Percentiles rank a stretch among this genome's conserved stretches.
These are phyloP conservation scores for Nibea coibor DNA, from an alignment of 2,113 vertebrate species.

Conservation along the genomic window DNA sequence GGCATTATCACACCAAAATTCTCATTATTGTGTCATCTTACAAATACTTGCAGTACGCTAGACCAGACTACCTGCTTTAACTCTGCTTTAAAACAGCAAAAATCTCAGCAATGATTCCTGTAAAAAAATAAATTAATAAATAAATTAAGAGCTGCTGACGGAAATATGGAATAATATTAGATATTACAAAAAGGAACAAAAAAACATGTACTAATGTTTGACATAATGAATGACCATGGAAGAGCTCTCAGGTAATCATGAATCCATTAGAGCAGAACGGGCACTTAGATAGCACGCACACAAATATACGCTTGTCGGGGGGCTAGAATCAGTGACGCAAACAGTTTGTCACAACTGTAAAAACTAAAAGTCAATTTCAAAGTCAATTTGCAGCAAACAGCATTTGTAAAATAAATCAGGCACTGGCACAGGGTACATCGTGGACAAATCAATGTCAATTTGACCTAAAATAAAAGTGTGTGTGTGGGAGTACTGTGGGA, in stretches of 20 bases:
- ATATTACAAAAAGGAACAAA: conserved; percentile 36
- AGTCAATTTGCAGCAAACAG: conserved; percentile 38
- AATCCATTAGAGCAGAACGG: conserved; percentile 39
- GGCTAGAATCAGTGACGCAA: neutral
- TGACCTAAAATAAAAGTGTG: conserved; percentile 35
- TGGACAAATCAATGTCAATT: conserved; percentile 34
- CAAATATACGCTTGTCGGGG: neutral
- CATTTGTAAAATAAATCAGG: conserved; percentile 40
- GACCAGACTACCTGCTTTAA: neutral
- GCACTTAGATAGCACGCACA: conserved; percentile 21
- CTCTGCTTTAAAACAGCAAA: neutral
- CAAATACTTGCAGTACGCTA: neutral
- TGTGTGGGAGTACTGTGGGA: neutral
- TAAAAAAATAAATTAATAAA: neutral
- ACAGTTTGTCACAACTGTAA: conserved; percentile 12
- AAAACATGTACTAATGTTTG: conserved; percentile 40
- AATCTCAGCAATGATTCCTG: conserved; percentile 1
- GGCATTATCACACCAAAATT: no score
- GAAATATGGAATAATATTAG: conserved; percentile 29
- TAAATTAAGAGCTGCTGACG: conserved; percentile 26
- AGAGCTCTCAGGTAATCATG: conserved; percentile 34
- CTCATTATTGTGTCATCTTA: neutral
- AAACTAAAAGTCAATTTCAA: conserved; percentile 48
- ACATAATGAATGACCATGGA: conserved; percentile 48
- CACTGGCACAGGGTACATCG: neutral